Evolutionary conservation across 2,113 vertebrate genomes (phyloP), one percentile per base, ranked within the genome.

Genomic region (Craseonycteris thonglongyai): DNA sequence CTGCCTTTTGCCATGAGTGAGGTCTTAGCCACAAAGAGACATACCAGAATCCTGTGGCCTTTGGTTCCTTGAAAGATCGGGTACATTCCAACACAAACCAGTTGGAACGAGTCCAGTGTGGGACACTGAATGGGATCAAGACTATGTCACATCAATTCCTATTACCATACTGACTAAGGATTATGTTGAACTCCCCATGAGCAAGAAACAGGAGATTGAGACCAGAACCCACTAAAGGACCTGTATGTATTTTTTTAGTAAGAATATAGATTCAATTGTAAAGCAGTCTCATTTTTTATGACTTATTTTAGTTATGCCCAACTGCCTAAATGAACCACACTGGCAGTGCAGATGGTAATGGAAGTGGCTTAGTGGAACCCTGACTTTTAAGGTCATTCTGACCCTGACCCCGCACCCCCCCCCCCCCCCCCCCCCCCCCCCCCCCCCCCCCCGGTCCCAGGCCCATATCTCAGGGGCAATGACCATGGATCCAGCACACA

Each of bases 291-390:
- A 51, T 28, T 65, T 71, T 81, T 76, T 47, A 76, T n/a, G 61
- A 42, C 14, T 54, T n/a, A n/a, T 30, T 75, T 65, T 45, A n/a
- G 45, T n/a, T 9, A 28, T 0, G 33, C 33, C 21, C 30, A 68
- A 22, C 6, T 38, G 18, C 26, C 18, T 35, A 33, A 54, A 59
- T 3, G 38, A 74, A 11, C 74, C 56, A 22, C 1, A 21, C 3
- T 0, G 5, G 28, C n/a, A 28, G 21, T 8, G 1, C 3, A 24
- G 30, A 42, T 6, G 6, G 21, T 14, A 49, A 15, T 72, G n/a
- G 49, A 24, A 61, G 22, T 0, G 30, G 59, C n/a, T 38, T 1
- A 8, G 40, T 9, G 47, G 38, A 56, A 14, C 4, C 35, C 49
- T 8, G 66, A 71, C n/a, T 40, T n/a, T 30, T 0, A 28, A 59